phyloP scores from a whole-genome alignment of 2,888 invertebrate genomes.

The Mythimna loreyi region DNA sequence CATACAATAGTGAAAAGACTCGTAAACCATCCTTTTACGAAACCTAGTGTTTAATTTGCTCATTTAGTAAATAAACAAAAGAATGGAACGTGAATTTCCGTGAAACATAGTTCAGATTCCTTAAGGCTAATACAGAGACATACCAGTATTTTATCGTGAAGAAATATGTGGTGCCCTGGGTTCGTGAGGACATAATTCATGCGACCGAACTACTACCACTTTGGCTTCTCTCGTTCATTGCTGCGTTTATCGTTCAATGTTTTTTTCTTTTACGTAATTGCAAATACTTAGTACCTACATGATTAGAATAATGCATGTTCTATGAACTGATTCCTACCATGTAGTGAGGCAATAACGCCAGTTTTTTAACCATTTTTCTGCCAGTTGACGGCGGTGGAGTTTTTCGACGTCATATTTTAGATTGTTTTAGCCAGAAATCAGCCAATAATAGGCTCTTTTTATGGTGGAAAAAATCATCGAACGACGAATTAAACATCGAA shows the following conservation, averaged over 20 bases:
- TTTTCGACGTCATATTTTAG: too few relatives aligned
- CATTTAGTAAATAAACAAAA: slow-evolving; percentile 21
- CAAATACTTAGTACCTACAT: neutral
- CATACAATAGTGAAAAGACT: neutral
- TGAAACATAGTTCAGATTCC: slow-evolving; percentile 33
- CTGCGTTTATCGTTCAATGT: slow-evolving; percentile 34
- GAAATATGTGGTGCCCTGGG: slow-evolving; percentile 54
- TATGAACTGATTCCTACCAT: neutral
- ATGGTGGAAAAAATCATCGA: too few relatives aligned
- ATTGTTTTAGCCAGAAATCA: too few relatives aligned
- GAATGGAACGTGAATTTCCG: slow-evolving; percentile 10
- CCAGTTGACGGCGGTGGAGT: too few relatives aligned
- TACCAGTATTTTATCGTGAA: slow-evolving; percentile 48
- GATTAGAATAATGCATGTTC: neutral
- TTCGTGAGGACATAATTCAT: slow-evolving; percentile 37
- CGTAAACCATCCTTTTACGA: neutral
- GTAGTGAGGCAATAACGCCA: too few relatives aligned
- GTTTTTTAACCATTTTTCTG: too few relatives aligned
- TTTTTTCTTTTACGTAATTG: slow-evolving; percentile 7
- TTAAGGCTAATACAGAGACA: slow-evolving; percentile 39
- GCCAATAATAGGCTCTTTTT: too few relatives aligned
- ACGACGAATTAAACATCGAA: too few relatives aligned
- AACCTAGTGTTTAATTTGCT: neutral
- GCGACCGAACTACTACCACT: slow-evolving; percentile 43
- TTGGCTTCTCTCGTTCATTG: slow-evolving; percentile 47